Evolutionary conservation across 2,113 vertebrate species (phyloP).

Genomic region (Glaucidium brasilianum): DNA sequence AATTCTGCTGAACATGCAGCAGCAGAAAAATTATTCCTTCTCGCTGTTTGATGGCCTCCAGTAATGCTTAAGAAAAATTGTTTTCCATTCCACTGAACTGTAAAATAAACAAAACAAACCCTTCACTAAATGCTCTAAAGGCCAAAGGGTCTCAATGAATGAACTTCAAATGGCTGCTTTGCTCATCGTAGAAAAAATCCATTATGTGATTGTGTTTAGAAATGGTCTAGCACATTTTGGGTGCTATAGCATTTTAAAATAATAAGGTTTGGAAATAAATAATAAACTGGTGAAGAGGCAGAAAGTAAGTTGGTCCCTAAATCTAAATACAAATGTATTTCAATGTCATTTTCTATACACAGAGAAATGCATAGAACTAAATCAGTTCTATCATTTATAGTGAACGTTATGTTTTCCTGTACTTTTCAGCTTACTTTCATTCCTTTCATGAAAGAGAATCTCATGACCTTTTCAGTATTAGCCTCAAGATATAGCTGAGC

Average conservation of each 20-base stretch:
- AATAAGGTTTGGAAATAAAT: slow-evolving; percentile 60
- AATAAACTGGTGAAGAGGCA: slow-evolving; percentile 50
- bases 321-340: slow-evolving; percentile 60
- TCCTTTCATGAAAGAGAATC: slow-evolving; percentile 60
- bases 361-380: slow-evolving; percentile 42
- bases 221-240: slow-evolving; percentile 46
- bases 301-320: slow-evolving; percentile 37
- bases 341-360: slow-evolving; percentile 53
- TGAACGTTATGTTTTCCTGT: slow-evolving; percentile 41
- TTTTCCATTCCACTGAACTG: slow-evolving; percentile 70
- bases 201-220: slow-evolving; percentile 61
- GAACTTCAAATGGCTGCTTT: slow-evolving; percentile 65
- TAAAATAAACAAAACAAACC: slow-evolving; percentile 74
- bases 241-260: slow-evolving; percentile 54
- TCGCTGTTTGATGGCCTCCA: slow-evolving; percentile 32
- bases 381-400: slow-evolving; percentile 37
- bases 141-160: slow-evolving; percentile 66
- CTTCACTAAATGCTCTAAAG: slow-evolving; percentile 69
- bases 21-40: slow-evolving; percentile 61
- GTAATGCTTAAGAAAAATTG: slow-evolving; percentile 71
- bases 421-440: slow-evolving; percentile 59
- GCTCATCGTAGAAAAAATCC: slow-evolving; percentile 62
- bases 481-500: slow-evolving; percentile 63
- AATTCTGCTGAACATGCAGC: slow-evolving; percentile 38
- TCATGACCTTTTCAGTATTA: slow-evolving; percentile 65